These are phyloP conservation scores for Cryptotis parvus DNA, from an alignment of 2,113 vertebrate species.

Conservation along the genomic window DNA sequence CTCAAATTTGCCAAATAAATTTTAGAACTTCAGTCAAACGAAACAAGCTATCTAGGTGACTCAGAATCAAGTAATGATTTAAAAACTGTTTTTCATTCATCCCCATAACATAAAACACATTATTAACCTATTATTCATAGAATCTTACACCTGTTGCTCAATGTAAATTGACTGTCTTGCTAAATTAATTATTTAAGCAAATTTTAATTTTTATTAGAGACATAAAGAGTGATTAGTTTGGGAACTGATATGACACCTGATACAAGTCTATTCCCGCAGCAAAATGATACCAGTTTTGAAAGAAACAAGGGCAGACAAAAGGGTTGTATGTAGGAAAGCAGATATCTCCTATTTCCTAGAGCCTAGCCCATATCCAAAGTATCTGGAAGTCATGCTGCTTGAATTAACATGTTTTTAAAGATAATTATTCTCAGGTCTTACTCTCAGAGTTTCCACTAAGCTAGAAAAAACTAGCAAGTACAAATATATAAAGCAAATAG, in stretches of 20 bases:
- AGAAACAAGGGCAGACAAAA: not conserved
- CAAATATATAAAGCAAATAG: slow-evolving; percentile 61
- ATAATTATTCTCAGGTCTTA: slow-evolving; percentile 49
- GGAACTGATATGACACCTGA: not conserved
- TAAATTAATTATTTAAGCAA: not conserved
- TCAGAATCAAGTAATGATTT: not conserved
- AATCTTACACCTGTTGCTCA: not conserved
- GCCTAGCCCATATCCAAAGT: slow-evolving; percentile 15
- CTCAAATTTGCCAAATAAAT: not conserved
- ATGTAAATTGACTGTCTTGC: not conserved
- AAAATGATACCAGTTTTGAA: not conserved
- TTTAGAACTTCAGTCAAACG: not conserved
- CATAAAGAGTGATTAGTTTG: not conserved
- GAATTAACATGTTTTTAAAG: slow-evolving; percentile 53
- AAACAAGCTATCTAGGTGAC: not conserved
- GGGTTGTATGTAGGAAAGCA: slow-evolving; percentile 35
- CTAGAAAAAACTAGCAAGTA: slow-evolving; percentile 22
- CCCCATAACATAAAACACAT: not conserved
- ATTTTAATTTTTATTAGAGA: slow-evolving; percentile 18
- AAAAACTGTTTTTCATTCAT: not conserved
- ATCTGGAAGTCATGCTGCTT: slow-evolving; percentile 47
- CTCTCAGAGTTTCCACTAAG: slow-evolving; percentile 15
- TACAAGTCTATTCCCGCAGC: not conserved
- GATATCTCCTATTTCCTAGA: slow-evolving; percentile 25
- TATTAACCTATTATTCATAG: not conserved